Conservation (phyloP, 2,888 invertebrate genomes). For the Thera obeliscata region DNA sequence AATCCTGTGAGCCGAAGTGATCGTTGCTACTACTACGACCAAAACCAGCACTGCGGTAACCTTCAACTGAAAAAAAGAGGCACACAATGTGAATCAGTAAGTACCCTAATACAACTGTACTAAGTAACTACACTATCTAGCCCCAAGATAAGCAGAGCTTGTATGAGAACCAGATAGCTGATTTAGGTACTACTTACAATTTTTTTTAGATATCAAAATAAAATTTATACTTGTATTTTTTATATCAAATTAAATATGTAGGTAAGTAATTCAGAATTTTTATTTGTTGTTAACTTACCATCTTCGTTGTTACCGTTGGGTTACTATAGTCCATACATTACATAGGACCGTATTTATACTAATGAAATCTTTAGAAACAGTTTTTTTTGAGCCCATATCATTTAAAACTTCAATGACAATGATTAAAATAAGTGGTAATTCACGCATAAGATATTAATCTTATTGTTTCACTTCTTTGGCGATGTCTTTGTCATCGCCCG, state of each 20-base stretch:
- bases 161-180: too few species aligned
- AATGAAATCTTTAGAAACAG: constrained; percentile 12
- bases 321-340: neutral
- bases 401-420: constrained; percentile 22
- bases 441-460: constrained; percentile 28
- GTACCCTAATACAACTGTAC: too few species aligned
- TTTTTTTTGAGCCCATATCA: constrained; percentile 18
- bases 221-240: neutral
- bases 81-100: too few species aligned
- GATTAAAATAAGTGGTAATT: constrained; percentile 18
- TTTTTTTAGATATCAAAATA: too few species aligned
- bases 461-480: constrained; percentile 20
- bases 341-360: constrained; percentile 24
- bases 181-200: too few species aligned
- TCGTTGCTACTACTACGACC: constrained; percentile 28
- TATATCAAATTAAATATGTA: neutral
- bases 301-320: constrained; percentile 19
- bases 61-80: constrained; percentile 30
- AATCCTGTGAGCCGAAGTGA: constrained; percentile 40
- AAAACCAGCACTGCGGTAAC: constrained; percentile 35
- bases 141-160: too few species aligned
- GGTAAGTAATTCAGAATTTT: neutral
- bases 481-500: neutral
- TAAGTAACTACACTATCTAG: too few species aligned
- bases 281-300: constrained; percentile 36